Evolutionary conservation across 2,797 vertebrate genomes (phyloP).

Genomic region (Oreortyx pictus): DNA sequence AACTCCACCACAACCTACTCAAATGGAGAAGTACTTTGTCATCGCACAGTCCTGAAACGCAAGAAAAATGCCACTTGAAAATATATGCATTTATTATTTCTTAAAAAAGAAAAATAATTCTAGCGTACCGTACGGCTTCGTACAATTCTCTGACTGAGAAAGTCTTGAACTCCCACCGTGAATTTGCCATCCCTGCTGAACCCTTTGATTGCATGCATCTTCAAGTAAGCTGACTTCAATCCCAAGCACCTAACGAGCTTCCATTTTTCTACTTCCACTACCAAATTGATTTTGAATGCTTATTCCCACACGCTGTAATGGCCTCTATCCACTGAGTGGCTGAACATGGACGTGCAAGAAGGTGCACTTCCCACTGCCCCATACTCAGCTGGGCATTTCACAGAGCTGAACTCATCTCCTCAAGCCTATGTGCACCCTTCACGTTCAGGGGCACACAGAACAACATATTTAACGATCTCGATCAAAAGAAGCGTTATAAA

Average conservation of each 20-base stretch:
- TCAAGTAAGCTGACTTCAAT: not conserved
- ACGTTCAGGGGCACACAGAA: not conserved
- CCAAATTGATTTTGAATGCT: not conserved
- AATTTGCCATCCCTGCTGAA: not conserved
- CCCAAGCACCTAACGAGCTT: not conserved
- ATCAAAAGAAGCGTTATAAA: not conserved
- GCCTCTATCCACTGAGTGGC: not conserved
- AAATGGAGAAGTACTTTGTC: not conserved
- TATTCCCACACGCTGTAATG: not conserved
- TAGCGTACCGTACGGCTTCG: not conserved
- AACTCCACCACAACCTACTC: not conserved
- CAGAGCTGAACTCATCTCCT: not conserved
- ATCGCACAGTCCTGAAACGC: not conserved
- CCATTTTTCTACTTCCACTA: not conserved
- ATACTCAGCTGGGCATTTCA: not conserved
- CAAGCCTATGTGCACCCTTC: not conserved
- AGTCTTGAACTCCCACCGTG: not conserved
- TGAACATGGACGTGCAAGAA: not conserved
- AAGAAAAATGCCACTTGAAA: constrained; percentile 17
- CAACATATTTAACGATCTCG: not conserved
- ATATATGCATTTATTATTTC: not conserved
- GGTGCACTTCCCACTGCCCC: not conserved
- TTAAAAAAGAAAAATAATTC: not conserved
- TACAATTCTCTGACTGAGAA: not conserved
- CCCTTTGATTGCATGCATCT: not conserved